Conservation (phyloP, 2,797 vertebrate genomes). For the Sebastes dallii region DNA sequence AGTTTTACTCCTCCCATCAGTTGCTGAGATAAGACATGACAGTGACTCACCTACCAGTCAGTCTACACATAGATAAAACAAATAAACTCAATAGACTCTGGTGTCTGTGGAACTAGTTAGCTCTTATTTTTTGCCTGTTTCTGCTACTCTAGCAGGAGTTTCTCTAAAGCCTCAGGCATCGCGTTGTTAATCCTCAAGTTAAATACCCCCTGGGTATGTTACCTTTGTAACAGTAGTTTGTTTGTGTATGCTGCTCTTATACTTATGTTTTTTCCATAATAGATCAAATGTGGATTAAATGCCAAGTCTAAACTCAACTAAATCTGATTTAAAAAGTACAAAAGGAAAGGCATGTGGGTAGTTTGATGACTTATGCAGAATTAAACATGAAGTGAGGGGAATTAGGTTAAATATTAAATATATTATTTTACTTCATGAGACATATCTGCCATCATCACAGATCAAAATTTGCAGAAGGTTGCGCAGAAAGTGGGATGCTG, state of each 20-base stretch:
- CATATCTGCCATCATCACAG: not conserved
- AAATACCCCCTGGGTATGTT: conserved; percentile 13
- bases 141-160: not conserved
- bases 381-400: not conserved
- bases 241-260: not conserved
- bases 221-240: not conserved
- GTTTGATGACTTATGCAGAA: not conserved
- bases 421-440: not conserved
- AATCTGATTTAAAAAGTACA: not conserved
- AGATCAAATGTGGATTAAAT: not conserved
- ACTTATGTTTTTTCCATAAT: not conserved
- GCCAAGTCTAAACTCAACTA: not conserved
- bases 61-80: not conserved
- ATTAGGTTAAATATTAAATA: not conserved
- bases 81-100: not conserved
- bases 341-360: not conserved
- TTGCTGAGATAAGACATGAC: conserved; percentile 41
- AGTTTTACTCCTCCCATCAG: conserved; percentile 58
- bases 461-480: not conserved
- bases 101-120: not conserved
- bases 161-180: not conserved
- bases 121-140: not conserved
- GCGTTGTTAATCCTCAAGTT: conserved; percentile 29
- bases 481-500: too few relatives aligned
- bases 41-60: not conserved